Evolutionary conservation across 2,888 invertebrate genomes (phyloP).

Genomic region (Graphium colonna): DNA sequence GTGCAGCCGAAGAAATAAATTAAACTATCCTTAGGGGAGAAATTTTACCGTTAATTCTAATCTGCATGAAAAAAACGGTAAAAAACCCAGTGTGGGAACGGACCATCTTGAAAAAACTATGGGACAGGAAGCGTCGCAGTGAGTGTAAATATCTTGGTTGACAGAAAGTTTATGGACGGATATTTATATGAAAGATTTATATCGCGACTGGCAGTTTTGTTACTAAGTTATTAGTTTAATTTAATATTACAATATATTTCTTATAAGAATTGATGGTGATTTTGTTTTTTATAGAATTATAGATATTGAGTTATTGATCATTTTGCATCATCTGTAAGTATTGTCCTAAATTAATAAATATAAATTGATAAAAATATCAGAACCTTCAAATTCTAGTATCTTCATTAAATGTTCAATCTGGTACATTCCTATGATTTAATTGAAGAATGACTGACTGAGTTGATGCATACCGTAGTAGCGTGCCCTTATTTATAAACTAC

Average conservation of each 20-base stretch:
- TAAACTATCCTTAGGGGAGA: slow-evolving; percentile 75
- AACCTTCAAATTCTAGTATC: too few relatives aligned
- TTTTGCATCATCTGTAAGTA: too few relatives aligned
- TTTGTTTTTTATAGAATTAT: too few relatives aligned
- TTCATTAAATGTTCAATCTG: too few relatives aligned
- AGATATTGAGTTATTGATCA: too few relatives aligned
- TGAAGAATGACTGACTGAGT: too few relatives aligned
- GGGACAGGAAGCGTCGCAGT: slow-evolving; percentile 64
- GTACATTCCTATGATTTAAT: too few relatives aligned
- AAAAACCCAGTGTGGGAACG: slow-evolving; percentile 74
- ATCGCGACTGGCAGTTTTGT: slow-evolving; percentile 22
- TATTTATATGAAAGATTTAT: slow-evolving; percentile 69
- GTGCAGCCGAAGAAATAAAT: slow-evolving; percentile 71
- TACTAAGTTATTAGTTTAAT: slow-evolving; percentile 57
- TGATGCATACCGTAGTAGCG: too few relatives aligned
- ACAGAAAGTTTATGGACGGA: slow-evolving; percentile 63
- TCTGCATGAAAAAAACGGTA: slow-evolving; percentile 56
- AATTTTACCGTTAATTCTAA: slow-evolving; percentile 74
- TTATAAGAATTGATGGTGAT: too few relatives aligned
- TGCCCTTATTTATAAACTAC: too few relatives aligned
- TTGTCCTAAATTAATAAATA: too few relatives aligned
- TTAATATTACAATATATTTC: slow-evolving; percentile 71
- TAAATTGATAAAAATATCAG: too few relatives aligned
- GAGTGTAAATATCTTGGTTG: slow-evolving; percentile 71
- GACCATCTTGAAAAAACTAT: slow-evolving; percentile 52